Percentiles rank a stretch among this genome's conserved stretches.
Evolutionary conservation across 2,888 invertebrate genomes (phyloP).

Genomic region (Euzetes globulus): DNA sequence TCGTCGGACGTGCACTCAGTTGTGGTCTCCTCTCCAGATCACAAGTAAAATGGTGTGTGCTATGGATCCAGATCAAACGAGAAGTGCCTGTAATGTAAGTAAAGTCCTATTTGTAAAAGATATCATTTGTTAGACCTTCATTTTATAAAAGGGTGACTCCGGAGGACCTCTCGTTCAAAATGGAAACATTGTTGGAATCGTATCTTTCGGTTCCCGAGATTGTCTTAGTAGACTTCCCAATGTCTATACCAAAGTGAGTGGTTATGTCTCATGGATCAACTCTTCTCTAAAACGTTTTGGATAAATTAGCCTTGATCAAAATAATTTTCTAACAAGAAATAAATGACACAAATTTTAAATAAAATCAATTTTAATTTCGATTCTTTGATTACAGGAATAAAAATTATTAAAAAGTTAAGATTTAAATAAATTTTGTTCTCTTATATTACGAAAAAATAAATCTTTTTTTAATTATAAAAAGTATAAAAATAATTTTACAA

Average conservation of each 20-base stretch:
- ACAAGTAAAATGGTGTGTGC: slow-evolving; percentile 26
- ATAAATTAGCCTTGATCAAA: too few species aligned
- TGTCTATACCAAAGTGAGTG: slow-evolving; percentile 26
- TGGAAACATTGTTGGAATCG: slow-evolving; percentile 19
- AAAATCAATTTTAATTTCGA: too few species aligned
- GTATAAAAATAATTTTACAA: too few species aligned
- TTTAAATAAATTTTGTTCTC: too few species aligned
- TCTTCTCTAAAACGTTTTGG: background rate
- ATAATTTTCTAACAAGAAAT: too few species aligned
- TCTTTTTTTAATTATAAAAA: too few species aligned
- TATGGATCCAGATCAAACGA: background rate
- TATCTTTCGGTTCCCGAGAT: slow-evolving; percentile 5
- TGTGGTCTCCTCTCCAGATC: background rate
- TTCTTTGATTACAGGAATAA: too few species aligned
- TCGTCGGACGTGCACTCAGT: background rate
- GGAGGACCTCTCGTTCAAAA: slow-evolving; percentile 24
- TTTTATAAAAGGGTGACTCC: slow-evolving; percentile 27
- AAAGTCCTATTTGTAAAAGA: too few species aligned
- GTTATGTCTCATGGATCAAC: background rate
- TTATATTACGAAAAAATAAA: too few species aligned
- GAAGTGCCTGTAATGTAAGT: slow-evolving; percentile 27
- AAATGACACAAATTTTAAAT: too few species aligned
- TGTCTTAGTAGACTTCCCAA: slow-evolving; percentile 22
- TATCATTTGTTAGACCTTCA: too few species aligned
- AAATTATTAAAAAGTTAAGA: too few species aligned